These are phyloP conservation scores for Cossypha dichroa DNA, from an alignment of 2,797 vertebrate genomes.

Conservation along the genomic window DNA sequence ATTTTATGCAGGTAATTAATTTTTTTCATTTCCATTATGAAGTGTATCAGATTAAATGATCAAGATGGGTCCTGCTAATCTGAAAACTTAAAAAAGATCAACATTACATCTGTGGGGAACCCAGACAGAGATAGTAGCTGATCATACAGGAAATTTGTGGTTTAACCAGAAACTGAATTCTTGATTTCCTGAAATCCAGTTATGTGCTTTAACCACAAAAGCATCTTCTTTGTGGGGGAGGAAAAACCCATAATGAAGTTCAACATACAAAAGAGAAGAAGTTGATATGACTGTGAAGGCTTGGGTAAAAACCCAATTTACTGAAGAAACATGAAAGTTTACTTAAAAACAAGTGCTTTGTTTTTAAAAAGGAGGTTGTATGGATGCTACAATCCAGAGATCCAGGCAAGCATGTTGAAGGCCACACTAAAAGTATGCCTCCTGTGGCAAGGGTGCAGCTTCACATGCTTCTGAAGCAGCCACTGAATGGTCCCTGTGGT, in stretches of 20 bases:
- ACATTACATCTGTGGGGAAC: background rate
- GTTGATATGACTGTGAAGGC: background rate
- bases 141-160: slow-evolving; percentile 48
- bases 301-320: background rate
- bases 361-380: background rate
- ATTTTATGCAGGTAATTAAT: background rate
- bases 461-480: background rate
- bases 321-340: background rate
- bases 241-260: slow-evolving; percentile 28
- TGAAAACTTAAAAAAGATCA: background rate
- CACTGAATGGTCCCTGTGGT: background rate
- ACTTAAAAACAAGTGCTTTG: background rate
- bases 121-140: background rate
- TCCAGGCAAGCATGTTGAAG: background rate
- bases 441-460: background rate
- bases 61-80: background rate
- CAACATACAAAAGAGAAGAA: background rate
- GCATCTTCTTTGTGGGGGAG: background rate
- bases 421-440: background rate
- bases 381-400: background rate
- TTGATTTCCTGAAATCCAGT: slow-evolving; percentile 57
- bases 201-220: slow-evolving; percentile 26
- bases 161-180: slow-evolving; percentile 46
- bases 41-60: background rate
- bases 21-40: background rate